phyloP scores from a whole-genome alignment of 92 coral and sea anemone species.

The Epizoanthus rinbou region DNA sequence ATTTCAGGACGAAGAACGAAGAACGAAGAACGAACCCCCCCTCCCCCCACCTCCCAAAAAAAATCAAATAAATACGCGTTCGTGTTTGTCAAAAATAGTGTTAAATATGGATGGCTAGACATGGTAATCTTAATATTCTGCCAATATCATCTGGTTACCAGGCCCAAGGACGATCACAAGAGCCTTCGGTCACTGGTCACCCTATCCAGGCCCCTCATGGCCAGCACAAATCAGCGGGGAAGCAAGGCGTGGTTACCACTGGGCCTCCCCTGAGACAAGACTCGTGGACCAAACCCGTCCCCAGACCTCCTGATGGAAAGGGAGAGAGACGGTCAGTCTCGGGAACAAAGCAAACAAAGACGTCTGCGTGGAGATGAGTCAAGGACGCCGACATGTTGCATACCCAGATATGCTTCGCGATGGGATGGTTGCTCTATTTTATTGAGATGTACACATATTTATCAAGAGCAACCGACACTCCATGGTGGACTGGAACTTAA shows the following conservation, averaged over 20 bases:
- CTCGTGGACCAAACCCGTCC: slow-evolving; percentile 13
- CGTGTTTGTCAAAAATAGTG: too few relatives aligned
- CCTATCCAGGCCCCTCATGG: slow-evolving; percentile 21
- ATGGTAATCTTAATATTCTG: not conserved
- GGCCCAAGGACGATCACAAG: slow-evolving; percentile 33
- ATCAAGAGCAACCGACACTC: too few relatives aligned
- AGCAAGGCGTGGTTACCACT: slow-evolving; percentile 10
- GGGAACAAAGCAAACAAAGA: slow-evolving; percentile 17
- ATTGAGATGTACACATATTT: too few relatives aligned
- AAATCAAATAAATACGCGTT: too few relatives aligned
- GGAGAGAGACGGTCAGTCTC: slow-evolving; percentile 40
- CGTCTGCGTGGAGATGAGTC: slow-evolving; percentile 15
- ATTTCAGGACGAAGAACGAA: too few relatives aligned
- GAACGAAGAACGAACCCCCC: too few relatives aligned
- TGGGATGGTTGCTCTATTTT: too few relatives aligned
- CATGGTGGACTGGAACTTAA: too few relatives aligned
- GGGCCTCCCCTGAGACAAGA: slow-evolving; percentile 41
- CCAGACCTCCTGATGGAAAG: slow-evolving; percentile 24
- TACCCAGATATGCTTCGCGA: too few relatives aligned
- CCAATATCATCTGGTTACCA: not conserved
- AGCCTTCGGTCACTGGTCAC: slow-evolving; percentile 22
- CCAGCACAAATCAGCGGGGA: slow-evolving; percentile 13
- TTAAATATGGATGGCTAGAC: not conserved
- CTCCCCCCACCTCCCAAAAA: too few relatives aligned
- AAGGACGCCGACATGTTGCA: too few relatives aligned